These are phyloP conservation scores for Vulpes lagopus DNA, from an alignment of 2,113 vertebrate genomes.

Conservation along the genomic window DNA sequence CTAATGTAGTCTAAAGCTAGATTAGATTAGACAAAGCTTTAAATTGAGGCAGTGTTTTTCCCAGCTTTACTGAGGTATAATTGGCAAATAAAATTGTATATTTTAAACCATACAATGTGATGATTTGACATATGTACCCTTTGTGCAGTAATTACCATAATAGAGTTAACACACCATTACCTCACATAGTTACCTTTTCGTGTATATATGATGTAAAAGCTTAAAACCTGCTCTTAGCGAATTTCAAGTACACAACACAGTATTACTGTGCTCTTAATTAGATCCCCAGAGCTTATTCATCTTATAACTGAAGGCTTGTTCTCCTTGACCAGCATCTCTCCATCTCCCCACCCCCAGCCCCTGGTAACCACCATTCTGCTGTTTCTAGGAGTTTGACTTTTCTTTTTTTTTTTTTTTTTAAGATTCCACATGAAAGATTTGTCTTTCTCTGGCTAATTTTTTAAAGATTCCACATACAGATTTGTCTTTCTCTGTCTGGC, in stretches of 20 bases:
- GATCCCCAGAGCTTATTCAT: background rate
- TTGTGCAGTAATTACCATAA: background rate
- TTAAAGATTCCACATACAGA: background rate
- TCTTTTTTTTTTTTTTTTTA: background rate
- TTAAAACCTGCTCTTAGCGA: background rate
- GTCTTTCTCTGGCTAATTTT: background rate
- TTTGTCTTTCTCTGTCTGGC: background rate
- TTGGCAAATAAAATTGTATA: background rate
- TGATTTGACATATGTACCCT: background rate
- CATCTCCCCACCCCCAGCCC: background rate
- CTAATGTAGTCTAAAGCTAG: background rate
- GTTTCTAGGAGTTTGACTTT: background rate
- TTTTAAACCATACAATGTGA: background rate
- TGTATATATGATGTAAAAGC: slow-evolving; percentile 9
- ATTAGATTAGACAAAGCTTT: slow-evolving; percentile 5
- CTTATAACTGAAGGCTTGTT: background rate
- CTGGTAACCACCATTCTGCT: background rate
- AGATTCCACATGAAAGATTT: background rate
- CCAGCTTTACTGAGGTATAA: background rate
- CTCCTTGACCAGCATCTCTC: background rate
- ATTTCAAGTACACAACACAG: background rate
- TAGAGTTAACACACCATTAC: background rate
- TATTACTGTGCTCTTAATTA: background rate
- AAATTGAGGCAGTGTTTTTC: background rate
- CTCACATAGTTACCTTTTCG: background rate